Percentiles rank a stretch among this genome's conserved stretches.
These are phyloP conservation scores for Prionace glauca DNA, from an alignment of 2,797 vertebrate species.

Conservation along the genomic window DNA sequence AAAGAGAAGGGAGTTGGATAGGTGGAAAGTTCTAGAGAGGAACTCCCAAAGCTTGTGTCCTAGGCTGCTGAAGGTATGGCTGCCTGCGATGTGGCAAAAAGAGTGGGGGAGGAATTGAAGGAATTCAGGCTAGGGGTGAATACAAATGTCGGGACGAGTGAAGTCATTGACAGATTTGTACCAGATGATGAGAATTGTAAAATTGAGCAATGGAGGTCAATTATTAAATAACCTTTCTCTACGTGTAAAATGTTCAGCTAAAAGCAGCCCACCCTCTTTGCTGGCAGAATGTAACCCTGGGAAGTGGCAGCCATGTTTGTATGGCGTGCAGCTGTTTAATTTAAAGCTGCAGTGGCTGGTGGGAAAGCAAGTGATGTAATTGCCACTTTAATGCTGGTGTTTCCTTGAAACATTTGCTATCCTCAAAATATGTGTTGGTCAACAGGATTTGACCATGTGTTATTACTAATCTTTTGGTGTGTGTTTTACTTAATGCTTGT, in stretches of 20 bases:
- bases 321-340: neutral
- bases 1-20: neutral
- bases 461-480: neutral
- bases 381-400: neutral
- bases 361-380: neutral
- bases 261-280: neutral
- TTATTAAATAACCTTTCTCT: neutral
- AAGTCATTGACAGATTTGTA: neutral
- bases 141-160: neutral
- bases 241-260: neutral
- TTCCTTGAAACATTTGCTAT: neutral
- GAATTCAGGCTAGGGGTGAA: neutral
- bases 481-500: conserved; percentile 54
- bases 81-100: neutral
- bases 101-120: neutral
- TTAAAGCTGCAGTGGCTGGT: neutral
- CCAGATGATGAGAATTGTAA: neutral
- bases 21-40: neutral
- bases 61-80: neutral
- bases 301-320: neutral
- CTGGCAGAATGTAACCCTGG: neutral
- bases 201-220: neutral
- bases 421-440: neutral
- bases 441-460: neutral
- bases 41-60: neutral